Base-by-base conservation (phyloP, 2,888 invertebrate species). In the Cetonia aurata region DNA sequence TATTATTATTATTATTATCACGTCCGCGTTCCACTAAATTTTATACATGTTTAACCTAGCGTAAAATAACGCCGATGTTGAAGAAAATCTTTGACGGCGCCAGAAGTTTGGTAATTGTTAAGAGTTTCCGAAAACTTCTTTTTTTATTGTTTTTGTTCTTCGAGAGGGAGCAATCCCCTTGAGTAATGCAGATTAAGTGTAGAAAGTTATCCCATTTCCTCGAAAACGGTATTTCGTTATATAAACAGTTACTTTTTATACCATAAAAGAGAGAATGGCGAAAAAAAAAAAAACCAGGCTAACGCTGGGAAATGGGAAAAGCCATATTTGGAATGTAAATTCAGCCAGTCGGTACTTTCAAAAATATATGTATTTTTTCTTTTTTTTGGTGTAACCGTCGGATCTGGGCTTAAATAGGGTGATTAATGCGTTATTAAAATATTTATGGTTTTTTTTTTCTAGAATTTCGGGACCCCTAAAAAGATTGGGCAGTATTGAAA, bases 181-280 rank as follows among this genome's bases (percentile, higher is more conserved):
- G 37, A 65, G 50, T 65, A 50, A 65, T 65, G 62, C 50, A 65
- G 50, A 65, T 65, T 65, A 65, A 37, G 37, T 33, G 52, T 33
- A 50, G 50, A 65, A 65, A 65, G 62, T 65, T 65, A 65, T 50
- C 62, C 62, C 62, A 65, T 65, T 50, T 60, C 62, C 50, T 6
- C 4, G 37, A 46, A 15, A 37, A 41, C 31, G 41, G 62, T 13
- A 62, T 48, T 48, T 62, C 48, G 31, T 62, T 62, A 48, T 42
- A 62, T 31, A 62, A 62, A 62, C 48, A 33, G 62, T 37, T 62
- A 37, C 50, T 65, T 65, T 65, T 65, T 37, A 37, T 37, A 25
- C 9, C 50, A 2, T 17, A 12, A 44, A 12, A 59, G 62, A 15
- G 33, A 33, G 50, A 13, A 46, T 19, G 8, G 3, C 31, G 9